Conservation (phyloP, 1,140 invertebrate genomes). For the Lepidurus packardi region DNA sequence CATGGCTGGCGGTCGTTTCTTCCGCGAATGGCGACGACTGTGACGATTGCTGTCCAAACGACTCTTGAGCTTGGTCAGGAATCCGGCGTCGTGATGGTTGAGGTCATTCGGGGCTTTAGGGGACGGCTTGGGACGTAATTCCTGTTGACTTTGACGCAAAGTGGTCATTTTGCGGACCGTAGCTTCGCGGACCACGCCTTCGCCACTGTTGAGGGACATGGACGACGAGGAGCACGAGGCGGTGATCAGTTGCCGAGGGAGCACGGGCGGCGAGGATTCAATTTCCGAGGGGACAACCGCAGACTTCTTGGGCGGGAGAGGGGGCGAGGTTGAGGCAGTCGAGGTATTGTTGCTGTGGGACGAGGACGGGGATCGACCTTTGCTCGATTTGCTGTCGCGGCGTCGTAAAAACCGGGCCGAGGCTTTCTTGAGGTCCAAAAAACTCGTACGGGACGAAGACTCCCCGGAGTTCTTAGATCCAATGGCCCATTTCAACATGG, state of each 20-base stretch:
- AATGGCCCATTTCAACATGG: slow-evolving; percentile 34
- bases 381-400: slow-evolving; percentile 13
- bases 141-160: slow-evolving; percentile 22
- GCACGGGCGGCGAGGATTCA: slow-evolving; percentile 20
- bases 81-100: not conserved
- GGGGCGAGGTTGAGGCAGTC: not conserved
- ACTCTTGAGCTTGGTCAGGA: slow-evolving; percentile 21
- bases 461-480: slow-evolving; percentile 31
- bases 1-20: not conserved
- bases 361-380: slow-evolving; percentile 20
- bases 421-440: slow-evolving; percentile 29
- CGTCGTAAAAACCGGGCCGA: slow-evolving; percentile 30
- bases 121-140: not conserved
- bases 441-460: slow-evolving; percentile 30
- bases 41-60: slow-evolving; percentile 17
- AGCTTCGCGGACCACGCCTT: slow-evolving; percentile 28
- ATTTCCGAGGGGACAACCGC: not conserved
- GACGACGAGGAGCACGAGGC: slow-evolving; percentile 16
- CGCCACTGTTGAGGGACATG: slow-evolving; percentile 20
- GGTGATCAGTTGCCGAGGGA: slow-evolving; percentile 23
- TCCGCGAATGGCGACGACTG: slow-evolving; percentile 1
- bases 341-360: slow-evolving; percentile 26
- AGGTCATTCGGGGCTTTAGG: not conserved
- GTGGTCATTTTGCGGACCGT: slow-evolving; percentile 32
- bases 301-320: not conserved